phyloP scores from a whole-genome alignment of 2,888 invertebrate genomes.

The Pammene aurita region DNA sequence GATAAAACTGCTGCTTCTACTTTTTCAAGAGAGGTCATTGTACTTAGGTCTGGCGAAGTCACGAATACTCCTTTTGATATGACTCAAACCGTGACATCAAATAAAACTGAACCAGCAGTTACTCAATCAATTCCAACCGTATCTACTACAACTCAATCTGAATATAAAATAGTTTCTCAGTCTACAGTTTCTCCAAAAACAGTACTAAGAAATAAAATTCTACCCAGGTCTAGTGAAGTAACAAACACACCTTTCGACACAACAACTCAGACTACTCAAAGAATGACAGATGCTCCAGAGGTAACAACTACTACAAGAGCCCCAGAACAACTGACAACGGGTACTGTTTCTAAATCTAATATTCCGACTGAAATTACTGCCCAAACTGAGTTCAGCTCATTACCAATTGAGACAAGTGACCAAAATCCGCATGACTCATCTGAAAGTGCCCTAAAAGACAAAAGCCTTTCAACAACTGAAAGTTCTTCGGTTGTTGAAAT shows the following conservation, averaged over 20 bases:
- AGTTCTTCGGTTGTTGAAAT: conserved; percentile 49
- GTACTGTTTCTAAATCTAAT: conserved; percentile 60
- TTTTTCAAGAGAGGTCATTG: not conserved
- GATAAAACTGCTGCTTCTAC: not conserved
- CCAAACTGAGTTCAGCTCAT: conserved; percentile 72
- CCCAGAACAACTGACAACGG: conserved; percentile 58
- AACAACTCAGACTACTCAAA: conserved; percentile 31
- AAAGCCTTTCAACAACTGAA: conserved; percentile 54
- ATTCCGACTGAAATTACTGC: conserved; percentile 69
- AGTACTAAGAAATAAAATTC: conserved; percentile 35
- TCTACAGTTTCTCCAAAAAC: conserved; percentile 8
- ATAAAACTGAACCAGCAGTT: conserved; percentile 38
- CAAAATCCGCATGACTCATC: conserved; percentile 70
- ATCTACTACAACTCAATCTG: conserved; percentile 41
- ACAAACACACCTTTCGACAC: conserved; percentile 43
- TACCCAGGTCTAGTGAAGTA: conserved; percentile 40
- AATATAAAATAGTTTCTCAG: conserved; percentile 45
- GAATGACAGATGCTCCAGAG: conserved; percentile 3
- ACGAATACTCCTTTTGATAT: not conserved
- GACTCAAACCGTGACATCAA: not conserved
- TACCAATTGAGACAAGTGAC: conserved; percentile 76
- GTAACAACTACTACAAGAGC: conserved; percentile 47
- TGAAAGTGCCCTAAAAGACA: conserved; percentile 61
- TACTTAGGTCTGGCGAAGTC: not conserved
- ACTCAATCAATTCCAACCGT: not conserved